Conservation (phyloP, 2,888 invertebrate genomes). For the Laothoe populi region DNA sequence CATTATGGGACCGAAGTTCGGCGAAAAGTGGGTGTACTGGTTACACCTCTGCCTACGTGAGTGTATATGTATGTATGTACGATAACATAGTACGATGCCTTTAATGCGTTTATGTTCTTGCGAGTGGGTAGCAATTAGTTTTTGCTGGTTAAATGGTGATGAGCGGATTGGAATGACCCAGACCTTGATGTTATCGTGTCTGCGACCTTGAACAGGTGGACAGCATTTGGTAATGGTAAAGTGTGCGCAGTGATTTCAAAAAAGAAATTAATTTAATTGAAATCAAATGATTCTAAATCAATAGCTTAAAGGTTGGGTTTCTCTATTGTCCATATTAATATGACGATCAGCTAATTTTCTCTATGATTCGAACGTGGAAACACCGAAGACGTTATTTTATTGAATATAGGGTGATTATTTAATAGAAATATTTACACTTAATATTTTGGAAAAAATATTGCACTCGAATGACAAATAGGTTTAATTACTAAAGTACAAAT, state of each 20-base stretch:
- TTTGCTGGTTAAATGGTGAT: background rate
- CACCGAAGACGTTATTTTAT: too few species aligned
- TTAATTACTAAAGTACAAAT: background rate
- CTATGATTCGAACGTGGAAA: too few species aligned
- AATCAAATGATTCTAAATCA: too few species aligned
- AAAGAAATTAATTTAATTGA: too few species aligned
- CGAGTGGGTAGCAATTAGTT: background rate
- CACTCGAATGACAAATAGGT: background rate
- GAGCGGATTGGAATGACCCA: slow-evolving; percentile 2
- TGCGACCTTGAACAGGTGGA: slow-evolving; percentile 9
- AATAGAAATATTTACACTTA: too few species aligned
- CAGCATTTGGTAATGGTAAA: background rate
- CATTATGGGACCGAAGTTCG: too few species aligned
- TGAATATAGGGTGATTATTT: too few species aligned
- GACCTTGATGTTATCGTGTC: slow-evolving; percentile 4
- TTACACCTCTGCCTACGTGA: too few species aligned
- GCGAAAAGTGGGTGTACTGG: too few species aligned
- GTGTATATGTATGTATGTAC: background rate
- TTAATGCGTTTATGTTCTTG: background rate
- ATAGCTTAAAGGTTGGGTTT: too few species aligned
- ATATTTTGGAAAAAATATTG: background rate
- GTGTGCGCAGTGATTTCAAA: background rate
- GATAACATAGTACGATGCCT: background rate
- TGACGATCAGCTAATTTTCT: too few species aligned
- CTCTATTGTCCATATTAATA: too few species aligned